Percentiles rank a stretch among this genome's conserved stretches.
phyloP scores from a whole-genome alignment of 2,888 invertebrate species.

The Mylabris sibirica region DNA sequence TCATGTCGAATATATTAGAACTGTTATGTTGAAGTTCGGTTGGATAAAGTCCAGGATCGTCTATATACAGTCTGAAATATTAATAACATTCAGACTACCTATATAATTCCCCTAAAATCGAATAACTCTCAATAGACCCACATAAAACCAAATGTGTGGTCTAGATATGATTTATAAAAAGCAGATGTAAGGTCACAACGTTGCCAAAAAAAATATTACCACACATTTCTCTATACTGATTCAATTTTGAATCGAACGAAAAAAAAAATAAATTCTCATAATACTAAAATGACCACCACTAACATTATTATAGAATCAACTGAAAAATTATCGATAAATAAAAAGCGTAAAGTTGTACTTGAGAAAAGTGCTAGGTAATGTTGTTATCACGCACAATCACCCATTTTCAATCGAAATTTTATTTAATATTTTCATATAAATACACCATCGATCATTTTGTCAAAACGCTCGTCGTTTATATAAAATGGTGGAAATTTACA shows the following conservation, averaged over 20 bases:
- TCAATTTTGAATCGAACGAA: background rate
- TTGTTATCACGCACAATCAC: conserved; percentile 45
- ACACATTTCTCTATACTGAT: background rate
- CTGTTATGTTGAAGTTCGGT: background rate
- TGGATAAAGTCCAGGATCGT: background rate
- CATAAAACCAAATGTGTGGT: background rate
- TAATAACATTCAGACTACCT: background rate
- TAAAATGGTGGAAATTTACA: conserved; percentile 27
- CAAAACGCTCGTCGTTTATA: conserved; percentile 16
- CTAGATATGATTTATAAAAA: conserved; percentile 2
- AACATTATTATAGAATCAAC: background rate
- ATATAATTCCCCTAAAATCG: background rate
- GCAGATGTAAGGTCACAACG: background rate
- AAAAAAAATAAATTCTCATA: background rate
- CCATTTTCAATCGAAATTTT: conserved; percentile 39
- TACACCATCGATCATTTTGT: conserved; percentile 31
- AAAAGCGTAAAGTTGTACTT: background rate
- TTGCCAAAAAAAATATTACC: background rate
- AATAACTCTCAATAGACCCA: background rate
- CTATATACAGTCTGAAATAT: background rate
- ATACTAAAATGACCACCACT: background rate
- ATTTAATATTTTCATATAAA: conserved; percentile 31
- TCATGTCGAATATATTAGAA: conserved; percentile 2
- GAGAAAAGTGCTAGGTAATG: conserved; percentile 41
- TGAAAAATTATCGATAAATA: background rate